Percentiles rank a stretch among this genome's conserved stretches.
These are phyloP conservation scores for Pteromalus puparum DNA, from an alignment of 1,140 invertebrate species.

Conservation along the genomic window DNA sequence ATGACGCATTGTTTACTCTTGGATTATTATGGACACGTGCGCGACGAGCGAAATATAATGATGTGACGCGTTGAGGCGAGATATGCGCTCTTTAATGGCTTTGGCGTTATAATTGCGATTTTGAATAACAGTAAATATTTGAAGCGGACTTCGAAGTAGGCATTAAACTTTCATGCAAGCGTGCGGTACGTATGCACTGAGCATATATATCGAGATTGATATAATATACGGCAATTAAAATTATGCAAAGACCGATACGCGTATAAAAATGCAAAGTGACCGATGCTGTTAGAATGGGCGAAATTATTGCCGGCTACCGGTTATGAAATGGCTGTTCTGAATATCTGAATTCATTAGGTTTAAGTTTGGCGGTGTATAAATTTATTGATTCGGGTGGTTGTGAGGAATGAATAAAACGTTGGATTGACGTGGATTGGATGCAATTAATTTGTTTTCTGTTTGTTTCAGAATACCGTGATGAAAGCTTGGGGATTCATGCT, in stretches of 20 bases:
- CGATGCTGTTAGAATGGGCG: neutral
- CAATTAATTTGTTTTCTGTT: neutral
- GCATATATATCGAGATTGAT: neutral
- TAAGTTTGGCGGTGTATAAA: neutral
- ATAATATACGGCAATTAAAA: neutral
- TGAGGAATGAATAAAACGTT: too few species aligned
- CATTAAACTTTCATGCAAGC: too few species aligned
- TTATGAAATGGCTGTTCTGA: neutral
- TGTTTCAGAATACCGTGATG: constrained; percentile 63
- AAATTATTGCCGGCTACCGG: neutral
- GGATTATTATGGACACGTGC: too few species aligned
- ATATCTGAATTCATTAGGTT: neutral
- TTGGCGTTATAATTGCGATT: too few species aligned
- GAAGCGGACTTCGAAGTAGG: too few species aligned
- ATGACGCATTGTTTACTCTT: too few species aligned
- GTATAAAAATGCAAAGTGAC: neutral
- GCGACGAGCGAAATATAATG: too few species aligned
- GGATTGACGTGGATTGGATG: too few species aligned
- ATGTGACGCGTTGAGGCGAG: too few species aligned
- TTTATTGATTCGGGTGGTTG: neutral
- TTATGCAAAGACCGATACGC: neutral
- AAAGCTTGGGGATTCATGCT: constrained; percentile 61
- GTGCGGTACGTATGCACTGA: too few species aligned
- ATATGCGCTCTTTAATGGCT: too few species aligned
- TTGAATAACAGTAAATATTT: too few species aligned